A percentile compares a stretch with the other conserved stretches of the same genome.
Evolutionary conservation across 2,797 vertebrate genomes (phyloP).

Genomic region (Paratrypauchen microcephalus): DNA sequence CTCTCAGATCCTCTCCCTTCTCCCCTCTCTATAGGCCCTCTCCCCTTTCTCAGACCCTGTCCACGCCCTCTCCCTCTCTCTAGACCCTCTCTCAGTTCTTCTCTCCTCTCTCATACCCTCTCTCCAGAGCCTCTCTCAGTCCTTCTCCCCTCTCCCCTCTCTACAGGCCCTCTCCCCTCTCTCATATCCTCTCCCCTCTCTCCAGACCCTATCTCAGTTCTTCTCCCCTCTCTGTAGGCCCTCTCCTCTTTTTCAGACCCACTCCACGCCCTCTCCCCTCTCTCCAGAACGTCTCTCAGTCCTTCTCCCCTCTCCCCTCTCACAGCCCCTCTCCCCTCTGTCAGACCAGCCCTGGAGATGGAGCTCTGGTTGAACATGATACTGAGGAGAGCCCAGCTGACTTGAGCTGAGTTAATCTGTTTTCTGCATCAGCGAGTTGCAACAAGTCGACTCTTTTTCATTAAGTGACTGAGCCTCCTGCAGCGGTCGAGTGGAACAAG

Average conservation of each 20-base stretch:
- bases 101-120: constrained; percentile 7
- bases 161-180: not conserved
- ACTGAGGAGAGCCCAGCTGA: constrained; percentile 62
- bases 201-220: no score
- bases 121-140: not conserved
- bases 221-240: constrained; percentile 9
- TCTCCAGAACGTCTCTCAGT: not conserved
- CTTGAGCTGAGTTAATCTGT: constrained; percentile 79
- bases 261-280: not conserved
- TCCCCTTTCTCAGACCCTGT: not conserved
- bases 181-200: not conserved
- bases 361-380: constrained; percentile 63
- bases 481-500: constrained; percentile 49
- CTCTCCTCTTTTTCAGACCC: no score
- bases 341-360: constrained; percentile 30
- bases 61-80: not conserved
- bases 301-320: not conserved
- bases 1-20: constrained; percentile 15
- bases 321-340: not conserved
- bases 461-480: constrained; percentile 70
- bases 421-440: constrained; percentile 79
- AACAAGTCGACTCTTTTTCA: constrained; percentile 81
- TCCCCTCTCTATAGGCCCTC: not conserved
- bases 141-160: no score
- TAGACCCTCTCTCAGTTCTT: not conserved